Evolutionary conservation across 2,797 vertebrate species (phyloP).

Genomic region (Coranthus polyacanthus): DNA sequence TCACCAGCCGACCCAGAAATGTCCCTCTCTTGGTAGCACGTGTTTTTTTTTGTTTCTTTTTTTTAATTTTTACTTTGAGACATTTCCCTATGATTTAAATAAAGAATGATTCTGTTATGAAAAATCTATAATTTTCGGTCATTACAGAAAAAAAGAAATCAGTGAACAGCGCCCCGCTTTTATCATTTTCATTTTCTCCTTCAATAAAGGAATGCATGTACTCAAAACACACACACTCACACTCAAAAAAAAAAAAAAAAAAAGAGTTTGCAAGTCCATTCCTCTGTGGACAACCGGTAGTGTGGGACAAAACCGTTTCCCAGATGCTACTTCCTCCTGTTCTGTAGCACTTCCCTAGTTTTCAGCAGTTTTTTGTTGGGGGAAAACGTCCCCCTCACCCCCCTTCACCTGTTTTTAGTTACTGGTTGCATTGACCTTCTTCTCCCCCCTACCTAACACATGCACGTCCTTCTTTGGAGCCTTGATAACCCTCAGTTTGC

Average conservation of each 20-base stretch:
- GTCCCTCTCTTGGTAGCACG: constrained; percentile 92
- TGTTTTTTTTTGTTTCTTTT: constrained; percentile 84
- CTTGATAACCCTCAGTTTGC: constrained; percentile 99
- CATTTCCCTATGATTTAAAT: constrained; percentile 87
- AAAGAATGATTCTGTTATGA: constrained; percentile 86
- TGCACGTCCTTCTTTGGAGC: constrained; percentile 98
- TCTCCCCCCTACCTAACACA: constrained; percentile 93
- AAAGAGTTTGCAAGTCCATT: constrained; percentile 91
- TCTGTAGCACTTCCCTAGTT: constrained; percentile 85
- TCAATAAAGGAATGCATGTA: constrained; percentile 96
- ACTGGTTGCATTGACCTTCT: constrained; percentile 95
- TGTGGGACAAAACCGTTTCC: constrained; percentile 85
- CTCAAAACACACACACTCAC: constrained; percentile 79
- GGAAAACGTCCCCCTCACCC: constrained; percentile 76
- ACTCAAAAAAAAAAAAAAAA: constrained; percentile 80
- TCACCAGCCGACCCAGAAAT: constrained; percentile 89
- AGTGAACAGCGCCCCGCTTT: constrained; percentile 81
- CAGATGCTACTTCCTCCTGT: constrained; percentile 82
- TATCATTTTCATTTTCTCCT: constrained; percentile 86
- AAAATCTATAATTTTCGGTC: constrained; percentile 82
- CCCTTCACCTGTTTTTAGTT: constrained; percentile 90
- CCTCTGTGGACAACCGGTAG: constrained; percentile 87
- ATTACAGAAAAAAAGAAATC: constrained; percentile 61
- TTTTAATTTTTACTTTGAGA: constrained; percentile 78
- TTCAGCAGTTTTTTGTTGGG: constrained; percentile 85